phyloP scores from a whole-genome alignment of 2,888 invertebrate species.

The Melolontha melolontha region DNA sequence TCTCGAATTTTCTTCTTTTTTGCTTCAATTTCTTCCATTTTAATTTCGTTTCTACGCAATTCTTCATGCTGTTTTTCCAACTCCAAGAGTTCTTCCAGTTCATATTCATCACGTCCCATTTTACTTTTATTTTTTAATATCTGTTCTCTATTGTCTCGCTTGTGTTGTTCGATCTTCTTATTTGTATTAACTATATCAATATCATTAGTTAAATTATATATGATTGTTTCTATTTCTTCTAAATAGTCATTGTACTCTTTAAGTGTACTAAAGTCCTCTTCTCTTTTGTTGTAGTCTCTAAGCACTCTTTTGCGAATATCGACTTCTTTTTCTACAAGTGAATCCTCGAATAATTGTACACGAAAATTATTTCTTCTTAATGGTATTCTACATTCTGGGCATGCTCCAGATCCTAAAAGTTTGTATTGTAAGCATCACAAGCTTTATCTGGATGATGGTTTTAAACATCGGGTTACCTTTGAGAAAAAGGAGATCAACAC shows the following conservation, averaged over 20 bases:
- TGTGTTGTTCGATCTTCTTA: slow-evolving; percentile 90
- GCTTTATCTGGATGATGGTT: neutral
- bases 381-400: slow-evolving; percentile 93
- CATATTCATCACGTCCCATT: slow-evolving; percentile 84
- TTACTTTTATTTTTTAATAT: slow-evolving; percentile 85
- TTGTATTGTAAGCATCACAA: slow-evolving; percentile 22
- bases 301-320: slow-evolving; percentile 91
- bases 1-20: slow-evolving; percentile 87
- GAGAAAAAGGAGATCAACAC: slow-evolving; percentile 94
- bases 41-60: slow-evolving; percentile 76
- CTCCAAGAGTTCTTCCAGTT: slow-evolving; percentile 87
- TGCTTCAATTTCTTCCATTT: slow-evolving; percentile 76
- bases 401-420: slow-evolving; percentile 86
- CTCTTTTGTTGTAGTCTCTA: slow-evolving; percentile 93
- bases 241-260: slow-evolving; percentile 95
- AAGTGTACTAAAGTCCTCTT: slow-evolving; percentile 89
- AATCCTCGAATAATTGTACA: slow-evolving; percentile 96
- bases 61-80: slow-evolving; percentile 84
- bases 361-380: slow-evolving; percentile 91
- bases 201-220: slow-evolving; percentile 91
- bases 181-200: slow-evolving; percentile 90
- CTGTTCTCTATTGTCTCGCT: slow-evolving; percentile 87
- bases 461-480: slow-evolving; percentile 76
- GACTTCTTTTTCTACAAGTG: slow-evolving; percentile 96
- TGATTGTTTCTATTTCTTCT: slow-evolving; percentile 92